Evolutionary conservation across 2,797 vertebrate species (phyloP).

Genomic region (Pempheris klunzingeri): DNA sequence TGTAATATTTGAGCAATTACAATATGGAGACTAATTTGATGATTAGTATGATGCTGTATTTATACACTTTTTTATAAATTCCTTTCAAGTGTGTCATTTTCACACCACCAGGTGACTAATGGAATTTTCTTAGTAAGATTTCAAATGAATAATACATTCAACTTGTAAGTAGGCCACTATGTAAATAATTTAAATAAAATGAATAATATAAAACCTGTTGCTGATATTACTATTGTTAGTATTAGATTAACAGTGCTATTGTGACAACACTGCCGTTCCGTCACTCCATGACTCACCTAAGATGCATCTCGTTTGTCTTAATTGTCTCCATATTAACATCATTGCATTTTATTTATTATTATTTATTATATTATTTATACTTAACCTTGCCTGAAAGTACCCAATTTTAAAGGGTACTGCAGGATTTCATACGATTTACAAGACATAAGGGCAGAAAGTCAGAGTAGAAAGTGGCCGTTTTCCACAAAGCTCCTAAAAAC

Average conservation of each 20-base stretch:
- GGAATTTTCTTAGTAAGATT: background rate
- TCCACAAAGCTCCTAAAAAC: too few relatives aligned
- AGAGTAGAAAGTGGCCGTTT: too few relatives aligned
- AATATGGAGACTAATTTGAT: constrained; percentile 15
- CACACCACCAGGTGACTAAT: constrained; percentile 42
- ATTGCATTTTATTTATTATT: too few relatives aligned
- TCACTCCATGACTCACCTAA: too few relatives aligned
- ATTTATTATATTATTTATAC: too few relatives aligned
- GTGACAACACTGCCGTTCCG: background rate
- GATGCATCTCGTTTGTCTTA: background rate
- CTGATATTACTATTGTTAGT: background rate
- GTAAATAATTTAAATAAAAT: background rate
- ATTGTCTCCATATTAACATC: background rate
- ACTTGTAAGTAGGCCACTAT: background rate
- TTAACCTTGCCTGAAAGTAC: too few relatives aligned
- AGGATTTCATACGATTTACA: too few relatives aligned
- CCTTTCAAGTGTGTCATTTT: constrained; percentile 26
- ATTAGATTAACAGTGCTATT: background rate
- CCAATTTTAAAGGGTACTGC: too few relatives aligned
- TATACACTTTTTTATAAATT: constrained; percentile 36
- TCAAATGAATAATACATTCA: constrained; percentile 16
- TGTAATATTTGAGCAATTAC: background rate
- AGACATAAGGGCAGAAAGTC: too few relatives aligned
- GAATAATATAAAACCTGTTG: background rate
- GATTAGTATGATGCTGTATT: constrained; percentile 15